Evolutionary conservation across 92 coral and sea anemone genomes (phyloP).

Genomic region (Umimayanthus kanabou): DNA sequence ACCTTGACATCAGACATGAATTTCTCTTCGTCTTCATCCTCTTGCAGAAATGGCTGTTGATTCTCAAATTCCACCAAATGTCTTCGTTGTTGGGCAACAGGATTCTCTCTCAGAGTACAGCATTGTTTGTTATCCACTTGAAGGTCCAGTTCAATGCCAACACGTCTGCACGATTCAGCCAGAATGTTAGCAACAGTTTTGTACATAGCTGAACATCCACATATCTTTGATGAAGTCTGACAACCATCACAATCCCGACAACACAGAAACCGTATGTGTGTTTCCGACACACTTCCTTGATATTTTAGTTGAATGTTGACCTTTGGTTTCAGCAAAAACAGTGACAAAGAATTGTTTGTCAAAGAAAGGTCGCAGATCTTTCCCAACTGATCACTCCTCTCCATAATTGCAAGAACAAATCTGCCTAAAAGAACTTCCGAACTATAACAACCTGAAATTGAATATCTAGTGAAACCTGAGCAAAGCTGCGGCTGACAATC

Average conservation of each 20-base stretch:
- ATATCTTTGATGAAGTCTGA: neutral
- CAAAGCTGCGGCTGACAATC: neutral
- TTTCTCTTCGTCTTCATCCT: neutral
- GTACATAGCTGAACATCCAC: neutral
- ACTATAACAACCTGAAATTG: neutral
- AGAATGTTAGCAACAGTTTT: neutral
- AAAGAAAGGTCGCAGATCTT: neutral
- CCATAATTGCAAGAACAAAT: neutral
- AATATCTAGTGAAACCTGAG: neutral
- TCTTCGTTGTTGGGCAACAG: neutral
- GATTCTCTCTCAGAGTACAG: neutral
- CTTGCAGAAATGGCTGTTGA: neutral
- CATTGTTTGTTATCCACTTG: neutral
- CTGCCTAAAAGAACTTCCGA: neutral
- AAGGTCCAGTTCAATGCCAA: neutral
- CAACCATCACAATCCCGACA: no score
- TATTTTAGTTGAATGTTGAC: neutral
- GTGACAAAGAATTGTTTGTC: neutral
- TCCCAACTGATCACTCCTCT: neutral
- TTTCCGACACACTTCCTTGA: neutral
- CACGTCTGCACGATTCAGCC: neutral
- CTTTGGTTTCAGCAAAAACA: neutral
- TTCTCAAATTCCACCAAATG: neutral
- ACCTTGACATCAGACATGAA: slow-evolving; percentile 11
- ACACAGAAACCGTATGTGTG: neutral